Base-by-base conservation (phyloP, 2,888 invertebrate genomes). In the Eupithecia vulgata region DNA sequence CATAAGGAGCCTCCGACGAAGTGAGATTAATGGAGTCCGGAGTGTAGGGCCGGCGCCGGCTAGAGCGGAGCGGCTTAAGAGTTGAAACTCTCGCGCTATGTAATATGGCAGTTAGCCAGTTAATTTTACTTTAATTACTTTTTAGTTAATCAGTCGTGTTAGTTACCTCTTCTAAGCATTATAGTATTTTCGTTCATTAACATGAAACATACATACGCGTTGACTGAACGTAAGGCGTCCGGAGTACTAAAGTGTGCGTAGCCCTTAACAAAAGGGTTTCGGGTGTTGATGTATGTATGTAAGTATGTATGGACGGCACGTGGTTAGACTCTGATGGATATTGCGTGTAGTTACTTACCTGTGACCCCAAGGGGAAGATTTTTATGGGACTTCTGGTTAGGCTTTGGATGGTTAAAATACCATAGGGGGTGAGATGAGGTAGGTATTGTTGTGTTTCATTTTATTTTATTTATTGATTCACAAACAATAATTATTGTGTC, bases 1-100 rank as follows among this genome's bases (percentile, higher is more conserved):
- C 84, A 84, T 80, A 82, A 85, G 83, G 81, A 83, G 74, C 30
- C 71, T 62, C 71, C 79, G 77, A 73, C 81, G 78, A 78, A 78
- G 79, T 75, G 78, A 80, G 81, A 83, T 84, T 83, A 85, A 84
- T 84, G 79, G 79, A 82, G 75, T 79, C 65, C 77, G 42, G 17
- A 59, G 42, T 30, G 64, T 30, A 48, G 68, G 71, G 71, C 48
- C n/a, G n/a, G n/a, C 34, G 59, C 12, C 61, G 61, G 70, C 71
- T 10, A 21, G 4, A 64, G 67, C 67, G 34, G 40, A 69, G 34
- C n/a, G 40, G 65, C 40, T 42, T 65, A n/a, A 25, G 42, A 65
- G 37, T 65, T 65, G 25, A 57, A 5, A 25, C 57, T 57, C 21
- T 52, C 48, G 21, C 52, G 52, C 48, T 21, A 25, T 57, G 21